A percentile compares a stretch with the other conserved stretches of the same genome.
phyloP scores from a whole-genome alignment of 2,113 vertebrate genomes.

The Tonatia bakeri region DNA sequence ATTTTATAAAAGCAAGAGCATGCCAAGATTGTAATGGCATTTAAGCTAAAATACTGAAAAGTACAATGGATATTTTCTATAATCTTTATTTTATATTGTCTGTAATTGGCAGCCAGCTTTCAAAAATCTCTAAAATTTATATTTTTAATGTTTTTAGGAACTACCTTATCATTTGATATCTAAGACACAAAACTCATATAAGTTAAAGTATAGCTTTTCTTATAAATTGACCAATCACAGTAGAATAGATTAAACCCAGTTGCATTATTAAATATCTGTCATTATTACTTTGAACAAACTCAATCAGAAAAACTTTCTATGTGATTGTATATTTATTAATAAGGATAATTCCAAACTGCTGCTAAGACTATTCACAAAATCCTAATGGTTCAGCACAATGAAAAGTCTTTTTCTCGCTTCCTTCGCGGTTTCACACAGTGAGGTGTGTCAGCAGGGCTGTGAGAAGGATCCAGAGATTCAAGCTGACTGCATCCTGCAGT shows the following conservation, averaged over 20 bases:
- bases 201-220: background rate
- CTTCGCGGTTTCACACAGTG: background rate
- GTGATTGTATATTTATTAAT: background rate
- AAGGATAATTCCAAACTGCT: background rate
- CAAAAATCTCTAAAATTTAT: background rate
- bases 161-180: background rate
- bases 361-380: background rate
- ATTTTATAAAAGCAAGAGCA: slow-evolving; percentile 24
- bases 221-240: background rate
- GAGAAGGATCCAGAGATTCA: background rate
- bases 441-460: background rate
- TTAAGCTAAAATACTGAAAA: background rate
- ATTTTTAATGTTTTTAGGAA: background rate
- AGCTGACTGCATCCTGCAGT: fast-evolving
- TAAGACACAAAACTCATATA: background rate
- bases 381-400: background rate
- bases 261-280: background rate
- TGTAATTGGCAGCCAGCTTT: background rate
- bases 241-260: background rate
- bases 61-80: background rate
- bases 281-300: background rate
- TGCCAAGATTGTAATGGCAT: background rate
- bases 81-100: background rate
- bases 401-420: background rate
- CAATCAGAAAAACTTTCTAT: background rate